A percentile compares a stretch with the other conserved stretches of the same genome.
phyloP scores from a whole-genome alignment of 2,113 vertebrate genomes.

The Orthochromis indermauri region DNA sequence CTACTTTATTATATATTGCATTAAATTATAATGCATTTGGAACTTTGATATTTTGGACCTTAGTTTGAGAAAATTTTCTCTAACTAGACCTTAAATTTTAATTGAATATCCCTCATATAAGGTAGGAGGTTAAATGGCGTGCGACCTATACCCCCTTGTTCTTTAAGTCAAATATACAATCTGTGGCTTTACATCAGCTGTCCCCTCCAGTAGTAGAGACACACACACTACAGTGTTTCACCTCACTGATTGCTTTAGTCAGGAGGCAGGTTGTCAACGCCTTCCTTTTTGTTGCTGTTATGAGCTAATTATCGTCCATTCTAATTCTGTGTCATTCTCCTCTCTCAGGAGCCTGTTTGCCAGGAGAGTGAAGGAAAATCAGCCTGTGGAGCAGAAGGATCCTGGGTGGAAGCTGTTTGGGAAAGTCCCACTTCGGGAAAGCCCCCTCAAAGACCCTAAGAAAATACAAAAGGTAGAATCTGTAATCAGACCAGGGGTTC shows the following conservation, averaged over 20 bases:
- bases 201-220: neutral
- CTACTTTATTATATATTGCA: neutral
- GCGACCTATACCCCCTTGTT: neutral
- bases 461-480: constrained; percentile 80
- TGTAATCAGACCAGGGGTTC: neutral
- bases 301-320: neutral
- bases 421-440: constrained; percentile 76
- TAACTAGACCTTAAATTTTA: neutral
- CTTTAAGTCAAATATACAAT: neutral
- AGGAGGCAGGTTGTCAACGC: neutral
- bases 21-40: neutral
- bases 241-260: neutral
- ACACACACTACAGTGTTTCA: neutral
- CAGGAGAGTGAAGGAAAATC: constrained; percentile 76
- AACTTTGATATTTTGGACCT: neutral
- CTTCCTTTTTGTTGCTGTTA: neutral
- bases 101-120: neutral
- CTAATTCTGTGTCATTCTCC: neutral
- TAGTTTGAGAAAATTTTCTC: neutral
- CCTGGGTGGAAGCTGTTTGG: constrained; percentile 90
- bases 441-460: constrained; percentile 72
- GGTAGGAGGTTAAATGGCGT: neutral
- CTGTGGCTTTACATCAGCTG: neutral
- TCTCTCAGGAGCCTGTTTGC: constrained; percentile 82
- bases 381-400: constrained; percentile 73